phyloP scores from a whole-genome alignment of 2,113 vertebrate genomes.

The Epinephelus lanceolatus region DNA sequence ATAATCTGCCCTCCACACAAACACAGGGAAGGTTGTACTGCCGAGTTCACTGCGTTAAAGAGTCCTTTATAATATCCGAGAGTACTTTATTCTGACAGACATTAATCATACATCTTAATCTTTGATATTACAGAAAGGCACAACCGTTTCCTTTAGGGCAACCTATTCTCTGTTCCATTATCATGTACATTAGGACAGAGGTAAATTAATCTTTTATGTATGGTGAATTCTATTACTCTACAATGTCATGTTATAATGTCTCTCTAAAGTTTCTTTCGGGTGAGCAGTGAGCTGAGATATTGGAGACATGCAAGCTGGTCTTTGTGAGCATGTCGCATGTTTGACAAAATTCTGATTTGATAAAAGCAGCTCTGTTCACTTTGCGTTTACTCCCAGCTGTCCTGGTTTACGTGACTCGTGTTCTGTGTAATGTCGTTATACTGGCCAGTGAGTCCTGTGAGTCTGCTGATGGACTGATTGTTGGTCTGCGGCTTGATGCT shows the following conservation, averaged over 20 bases:
- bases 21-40: background rate
- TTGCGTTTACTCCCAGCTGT: conserved; percentile 27
- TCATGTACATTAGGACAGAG: conserved; percentile 42
- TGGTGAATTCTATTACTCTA: conserved; percentile 16
- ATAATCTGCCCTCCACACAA: conserved; percentile 7
- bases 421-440: conserved; percentile 7
- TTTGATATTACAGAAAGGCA: conserved; percentile 39
- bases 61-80: conserved; percentile 25
- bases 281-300: conserved; percentile 9
- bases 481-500: conserved; percentile 28
- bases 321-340: conserved; percentile 10
- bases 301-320: background rate
- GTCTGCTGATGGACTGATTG: conserved; percentile 37
- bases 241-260: conserved; percentile 7
- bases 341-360: conserved; percentile 30
- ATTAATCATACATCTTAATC: conserved; percentile 57
- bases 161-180: conserved; percentile 48
- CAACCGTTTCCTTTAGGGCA: conserved; percentile 26
- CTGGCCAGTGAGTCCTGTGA: conserved; percentile 8
- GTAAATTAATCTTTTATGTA: conserved; percentile 49
- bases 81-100: conserved; percentile 24
- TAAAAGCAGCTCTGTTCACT: conserved; percentile 2
- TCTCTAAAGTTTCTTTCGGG: conserved; percentile 29
- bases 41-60: conserved; percentile 14
- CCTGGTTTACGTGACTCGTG: conserved; percentile 10